Percentiles rank a stretch among this genome's conserved stretches.
Evolutionary conservation across 2,888 invertebrate species (phyloP).

Genomic region (Nomada flava): DNA sequence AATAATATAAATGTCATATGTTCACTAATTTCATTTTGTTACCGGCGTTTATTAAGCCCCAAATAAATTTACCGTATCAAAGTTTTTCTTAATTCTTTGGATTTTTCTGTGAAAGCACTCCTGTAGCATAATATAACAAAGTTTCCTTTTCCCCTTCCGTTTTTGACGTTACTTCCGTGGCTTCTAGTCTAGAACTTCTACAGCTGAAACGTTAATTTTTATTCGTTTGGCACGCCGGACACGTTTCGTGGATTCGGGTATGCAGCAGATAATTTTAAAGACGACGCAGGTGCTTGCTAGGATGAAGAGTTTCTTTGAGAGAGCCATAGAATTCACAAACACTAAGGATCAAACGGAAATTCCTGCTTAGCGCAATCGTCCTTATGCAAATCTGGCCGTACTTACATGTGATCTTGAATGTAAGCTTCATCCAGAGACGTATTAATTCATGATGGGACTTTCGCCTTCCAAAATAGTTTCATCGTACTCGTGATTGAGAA

Average conservation of each 20-base stretch:
- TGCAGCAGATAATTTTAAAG: slow-evolving; percentile 50
- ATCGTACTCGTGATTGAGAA: no score
- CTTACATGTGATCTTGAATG: slow-evolving; percentile 41
- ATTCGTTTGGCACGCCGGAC: slow-evolving; percentile 17
- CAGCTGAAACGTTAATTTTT: slow-evolving; percentile 38
- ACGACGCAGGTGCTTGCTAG: slow-evolving; percentile 29
- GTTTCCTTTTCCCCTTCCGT: slow-evolving; percentile 14
- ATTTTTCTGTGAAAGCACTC: neutral
- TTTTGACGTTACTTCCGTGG: slow-evolving; percentile 1
- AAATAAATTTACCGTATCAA: no score
- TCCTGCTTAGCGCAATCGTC: slow-evolving; percentile 59
- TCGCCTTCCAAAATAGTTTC: neutral
- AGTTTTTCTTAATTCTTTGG: no score
- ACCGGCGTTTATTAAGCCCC: neutral
- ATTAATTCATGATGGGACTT: slow-evolving; percentile 32
- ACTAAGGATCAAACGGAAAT: slow-evolving; percentile 70
- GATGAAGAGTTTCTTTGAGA: slow-evolving; percentile 55
- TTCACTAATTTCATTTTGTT: neutral
- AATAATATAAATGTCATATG: neutral
- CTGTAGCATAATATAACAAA: neutral
- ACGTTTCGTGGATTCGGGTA: slow-evolving; percentile 39
- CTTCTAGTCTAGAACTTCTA: no score
- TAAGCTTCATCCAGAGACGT: slow-evolving; percentile 12
- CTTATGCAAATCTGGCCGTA: slow-evolving; percentile 62
- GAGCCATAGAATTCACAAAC: slow-evolving; percentile 67